Percentiles rank a stretch among this genome's conserved stretches.
Evolutionary conservation across 1,140 invertebrate genomes (phyloP).

Genomic region (Zaprionus capensis): DNA sequence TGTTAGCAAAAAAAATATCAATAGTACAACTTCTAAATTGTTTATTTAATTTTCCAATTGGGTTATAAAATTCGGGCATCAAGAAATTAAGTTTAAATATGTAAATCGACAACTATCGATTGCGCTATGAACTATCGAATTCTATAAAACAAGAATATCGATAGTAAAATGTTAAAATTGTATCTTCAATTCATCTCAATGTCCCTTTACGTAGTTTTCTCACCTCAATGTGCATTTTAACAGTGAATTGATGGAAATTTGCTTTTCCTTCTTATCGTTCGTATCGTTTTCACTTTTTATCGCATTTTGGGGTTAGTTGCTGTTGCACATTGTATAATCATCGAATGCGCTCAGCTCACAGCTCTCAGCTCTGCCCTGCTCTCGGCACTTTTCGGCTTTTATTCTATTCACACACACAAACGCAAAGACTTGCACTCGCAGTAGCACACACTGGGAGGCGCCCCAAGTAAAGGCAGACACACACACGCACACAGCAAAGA

Average conservation of each 20-base stretch:
- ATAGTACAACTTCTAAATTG: background rate
- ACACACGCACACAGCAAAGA: slow-evolving; percentile 20
- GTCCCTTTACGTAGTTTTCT: background rate
- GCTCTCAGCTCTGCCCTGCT: slow-evolving; percentile 38
- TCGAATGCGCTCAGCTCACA: slow-evolving; percentile 26
- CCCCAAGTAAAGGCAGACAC: slow-evolving; percentile 42
- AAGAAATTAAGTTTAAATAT: too few species aligned
- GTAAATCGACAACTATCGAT: too few species aligned
- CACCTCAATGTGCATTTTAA: background rate
- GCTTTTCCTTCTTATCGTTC: slow-evolving; percentile 11
- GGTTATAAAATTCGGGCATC: too few species aligned
- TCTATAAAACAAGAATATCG: too few species aligned
- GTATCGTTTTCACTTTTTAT: slow-evolving; percentile 45
- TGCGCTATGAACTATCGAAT: too few species aligned
- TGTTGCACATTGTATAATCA: slow-evolving; percentile 77
- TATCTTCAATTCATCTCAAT: background rate
- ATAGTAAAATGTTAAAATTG: background rate
- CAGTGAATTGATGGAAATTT: background rate
- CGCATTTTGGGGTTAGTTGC: slow-evolving; percentile 65
- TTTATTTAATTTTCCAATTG: too few species aligned
- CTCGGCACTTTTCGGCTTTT: slow-evolving; percentile 9
- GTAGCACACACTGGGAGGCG: slow-evolving; percentile 53
- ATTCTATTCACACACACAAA: slow-evolving; percentile 8
- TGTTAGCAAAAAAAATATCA: background rate
- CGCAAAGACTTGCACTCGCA: background rate